Evolutionary conservation across 2,113 vertebrate genomes (phyloP), one percentile per base, ranked within the genome.

Genomic region (Daboia siamensis): DNA sequence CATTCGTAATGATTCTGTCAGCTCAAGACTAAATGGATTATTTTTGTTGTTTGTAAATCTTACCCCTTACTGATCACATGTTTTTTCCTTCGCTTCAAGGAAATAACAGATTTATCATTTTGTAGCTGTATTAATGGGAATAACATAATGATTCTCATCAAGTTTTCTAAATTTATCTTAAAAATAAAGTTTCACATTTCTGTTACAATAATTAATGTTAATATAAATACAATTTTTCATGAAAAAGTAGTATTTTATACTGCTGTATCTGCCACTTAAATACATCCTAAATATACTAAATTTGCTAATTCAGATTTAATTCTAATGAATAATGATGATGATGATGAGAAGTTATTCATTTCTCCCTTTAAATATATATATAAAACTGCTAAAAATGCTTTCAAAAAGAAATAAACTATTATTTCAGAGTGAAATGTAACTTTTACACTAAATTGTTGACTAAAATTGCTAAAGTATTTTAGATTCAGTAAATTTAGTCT

Each of bases 1-100:
- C 33, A 90, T 92, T 91, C 92, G 8, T 85, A 90, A 89, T 90
- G 57, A 8, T 20, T 92, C 26, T 92, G 91, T 90, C 1, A 93
- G 39, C 2, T 90, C 4, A 0, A 91, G 61, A 54, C 54, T 90
- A 55, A 51, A 91, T 55, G 86, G 59, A 90, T 93, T 91, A 74
- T 2, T 80, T 2, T 80, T 29, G 4, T 89, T 91, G 15, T 3
- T 56, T 10, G 1, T 26, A 9, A 46, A 5, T 87, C 51, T 54
- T 93, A 12, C 51, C 87, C 90, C 90, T 7, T 74, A 20, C 39
- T 87, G 90, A 8, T 15, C 21, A 3, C 9, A 23, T 51, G 88
- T 29, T 90, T 51, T 6, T 1, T 10, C 10, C 21, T 51, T 61
- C 84, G 33, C 26, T 89, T 33, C 13, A 91, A 4, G 13, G 20